A percentile compares a stretch with the other conserved stretches of the same genome.
Conservation (phyloP, 1,140 invertebrate genomes). For the Drosophila rufa region DNA sequence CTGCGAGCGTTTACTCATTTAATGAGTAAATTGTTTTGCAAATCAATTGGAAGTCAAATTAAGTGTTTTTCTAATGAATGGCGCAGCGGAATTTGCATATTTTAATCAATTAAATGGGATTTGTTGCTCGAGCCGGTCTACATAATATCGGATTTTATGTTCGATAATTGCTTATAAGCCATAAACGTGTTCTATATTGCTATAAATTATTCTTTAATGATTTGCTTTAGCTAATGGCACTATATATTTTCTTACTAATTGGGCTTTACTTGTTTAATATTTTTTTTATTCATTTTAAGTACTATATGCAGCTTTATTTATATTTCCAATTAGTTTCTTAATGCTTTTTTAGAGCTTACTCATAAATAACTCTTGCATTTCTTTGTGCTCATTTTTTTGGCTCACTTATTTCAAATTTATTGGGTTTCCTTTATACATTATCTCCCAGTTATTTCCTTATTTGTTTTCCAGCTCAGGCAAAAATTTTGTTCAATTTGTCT, state of each 20-base stretch:
- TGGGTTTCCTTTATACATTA: neutral
- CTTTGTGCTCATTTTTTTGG: neutral
- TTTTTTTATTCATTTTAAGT: neutral
- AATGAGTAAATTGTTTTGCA: conserved; percentile 52
- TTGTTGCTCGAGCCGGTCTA: neutral
- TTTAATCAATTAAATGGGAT: conserved; percentile 38
- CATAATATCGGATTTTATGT: conserved; percentile 19
- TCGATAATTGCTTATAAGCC: conserved; percentile 7
- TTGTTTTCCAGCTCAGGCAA: neutral
- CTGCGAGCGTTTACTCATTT: conserved; percentile 46
- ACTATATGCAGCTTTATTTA: conserved; percentile 4
- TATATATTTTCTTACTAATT: conserved; percentile 2
- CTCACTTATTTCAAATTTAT: neutral
- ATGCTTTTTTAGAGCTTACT: conserved; percentile 5
- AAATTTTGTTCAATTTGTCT: conserved; percentile 57
- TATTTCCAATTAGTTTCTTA: neutral
- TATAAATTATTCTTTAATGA: neutral
- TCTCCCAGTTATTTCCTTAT: conserved; percentile 16
- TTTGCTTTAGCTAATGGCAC: neutral
- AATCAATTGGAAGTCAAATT: conserved; percentile 48
- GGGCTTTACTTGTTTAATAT: neutral
- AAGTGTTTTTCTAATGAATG: conserved; percentile 34
- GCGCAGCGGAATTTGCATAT: conserved; percentile 38
- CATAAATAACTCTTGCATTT: neutral
- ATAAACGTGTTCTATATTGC: conserved; percentile 20